These are phyloP conservation scores for Loripinus fragilis DNA, from an alignment of 2,888 invertebrate species.

Conservation along the genomic window DNA sequence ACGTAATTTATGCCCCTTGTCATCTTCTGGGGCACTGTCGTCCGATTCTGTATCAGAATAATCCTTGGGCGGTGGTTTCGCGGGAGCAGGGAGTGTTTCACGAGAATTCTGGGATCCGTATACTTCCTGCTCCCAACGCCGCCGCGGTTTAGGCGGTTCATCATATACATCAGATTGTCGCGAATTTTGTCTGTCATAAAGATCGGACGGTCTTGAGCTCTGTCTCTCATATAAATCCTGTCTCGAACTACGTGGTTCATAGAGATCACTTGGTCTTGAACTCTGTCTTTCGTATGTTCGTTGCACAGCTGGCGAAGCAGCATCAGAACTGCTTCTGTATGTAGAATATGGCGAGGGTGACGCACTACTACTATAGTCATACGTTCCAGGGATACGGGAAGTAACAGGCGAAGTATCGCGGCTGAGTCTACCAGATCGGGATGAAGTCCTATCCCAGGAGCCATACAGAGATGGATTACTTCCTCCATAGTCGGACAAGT, in stretches of 20 bases:
- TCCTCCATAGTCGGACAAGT: slow-evolving; percentile 79
- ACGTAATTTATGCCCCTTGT: slow-evolving; percentile 66
- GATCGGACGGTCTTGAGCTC: slow-evolving; percentile 67
- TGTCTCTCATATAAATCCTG: slow-evolving; percentile 65
- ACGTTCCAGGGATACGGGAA: slow-evolving; percentile 69
- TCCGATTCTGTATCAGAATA: slow-evolving; percentile 69
- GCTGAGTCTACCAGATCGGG: slow-evolving; percentile 73
- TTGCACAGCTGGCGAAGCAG: slow-evolving; percentile 64
- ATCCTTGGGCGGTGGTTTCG: slow-evolving; percentile 59
- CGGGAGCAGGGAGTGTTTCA: slow-evolving; percentile 44
- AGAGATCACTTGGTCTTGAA: slow-evolving; percentile 67
- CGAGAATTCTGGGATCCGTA: slow-evolving; percentile 41
- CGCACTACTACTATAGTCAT: slow-evolving; percentile 77
- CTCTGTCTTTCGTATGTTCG: slow-evolving; percentile 71
- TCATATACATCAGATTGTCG: slow-evolving; percentile 11
- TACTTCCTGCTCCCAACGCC: slow-evolving; percentile 53
- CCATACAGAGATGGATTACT: slow-evolving; percentile 73
- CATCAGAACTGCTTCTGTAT: slow-evolving; percentile 68
- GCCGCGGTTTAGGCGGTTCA: slow-evolving; percentile 30
- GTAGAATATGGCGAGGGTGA: slow-evolving; percentile 76
- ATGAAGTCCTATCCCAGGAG: slow-evolving; percentile 76
- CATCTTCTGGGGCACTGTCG: slow-evolving; percentile 78
- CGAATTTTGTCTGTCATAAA: slow-evolving; percentile 29
- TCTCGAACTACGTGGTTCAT: slow-evolving; percentile 18
- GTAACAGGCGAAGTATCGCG: slow-evolving; percentile 76